phyloP scores from a whole-genome alignment of 2,888 invertebrate genomes.

The Salticus scenicus region DNA sequence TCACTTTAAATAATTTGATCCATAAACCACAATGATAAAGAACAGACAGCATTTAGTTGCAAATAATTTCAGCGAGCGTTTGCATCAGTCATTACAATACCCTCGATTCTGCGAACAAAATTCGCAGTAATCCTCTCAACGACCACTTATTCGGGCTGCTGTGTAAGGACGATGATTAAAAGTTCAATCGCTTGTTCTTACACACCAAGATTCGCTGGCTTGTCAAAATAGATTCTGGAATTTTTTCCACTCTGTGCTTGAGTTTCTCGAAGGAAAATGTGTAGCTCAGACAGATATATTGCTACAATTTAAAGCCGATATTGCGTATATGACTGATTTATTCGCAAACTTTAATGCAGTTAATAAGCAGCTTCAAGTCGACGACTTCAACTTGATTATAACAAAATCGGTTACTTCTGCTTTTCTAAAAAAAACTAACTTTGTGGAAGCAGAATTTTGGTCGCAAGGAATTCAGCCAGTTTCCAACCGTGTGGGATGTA shows the following conservation, averaged over 20 bases:
- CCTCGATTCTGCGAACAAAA: not conserved
- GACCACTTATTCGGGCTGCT: not conserved
- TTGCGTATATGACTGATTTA: not conserved
- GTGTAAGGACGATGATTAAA: not conserved
- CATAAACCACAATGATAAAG: no score
- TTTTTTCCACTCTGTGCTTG: constrained; percentile 65
- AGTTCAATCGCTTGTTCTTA: constrained; percentile 2
- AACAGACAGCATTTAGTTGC: not conserved
- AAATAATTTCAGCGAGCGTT: constrained; percentile 5
- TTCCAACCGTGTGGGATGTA: not conserved
- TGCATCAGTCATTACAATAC: not conserved
- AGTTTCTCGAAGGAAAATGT: constrained; percentile 36
- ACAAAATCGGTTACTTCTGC: constrained; percentile 4
- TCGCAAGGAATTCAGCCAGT: not conserved
- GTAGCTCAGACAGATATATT: not conserved
- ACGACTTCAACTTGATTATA: not conserved
- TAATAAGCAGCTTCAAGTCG: not conserved
- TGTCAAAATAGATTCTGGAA: constrained; percentile 65
- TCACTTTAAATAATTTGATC: no score
- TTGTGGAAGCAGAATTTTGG: constrained; percentile 7
- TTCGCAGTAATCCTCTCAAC: constrained; percentile 10
- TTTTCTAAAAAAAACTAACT: not conserved
- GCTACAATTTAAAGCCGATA: not conserved
- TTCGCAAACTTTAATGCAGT: not conserved
- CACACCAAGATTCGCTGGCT: not conserved